Base-by-base conservation (phyloP, 2,888 invertebrate genomes). In the Standfussiana lucernea region DNA sequence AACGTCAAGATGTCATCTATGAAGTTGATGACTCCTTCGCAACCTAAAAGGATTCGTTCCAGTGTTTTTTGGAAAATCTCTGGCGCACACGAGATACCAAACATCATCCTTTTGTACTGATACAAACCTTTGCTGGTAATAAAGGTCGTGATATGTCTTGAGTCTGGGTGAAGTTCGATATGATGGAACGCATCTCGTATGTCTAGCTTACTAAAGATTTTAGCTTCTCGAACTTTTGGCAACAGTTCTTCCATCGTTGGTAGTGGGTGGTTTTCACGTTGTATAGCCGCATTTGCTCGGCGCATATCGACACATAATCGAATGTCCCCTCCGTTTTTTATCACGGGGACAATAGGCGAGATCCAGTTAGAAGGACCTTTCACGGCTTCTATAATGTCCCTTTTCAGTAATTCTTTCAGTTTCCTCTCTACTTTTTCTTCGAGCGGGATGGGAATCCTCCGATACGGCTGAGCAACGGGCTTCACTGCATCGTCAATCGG, bases 251-350 rank as follows among this genome's bases (percentile, higher is more conserved):
- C 89, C 88, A 89, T 89, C 8, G 82, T 77, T 0, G 89, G 88
- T 28, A 89, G 59, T 15, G 88, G 89, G 42, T 89, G 87, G 15
- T 89, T 89, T 79, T 90, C 89, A 1, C 88, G 61, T 15, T 77
- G 10, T 1, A 89, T 89, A 2, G 88, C 88, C 8, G 18, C 13
- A 71, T 90, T 89, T 0, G 88, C 90, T 65, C 92, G 91, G 88
- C 80, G 53, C 89, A 89, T 89, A 56, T n/a, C n/a, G n/a, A n/a
- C n/a, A n/a, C n/a, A n/a, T n/a, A n/a, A n/a, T n/a, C n/a, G n/a
- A n/a, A n/a, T 89, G n/a, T n/a, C n/a, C n/a, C 89, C 59, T 28
- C 59, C 59, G n/a, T n/a, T n/a, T n/a, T n/a, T n/a, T n/a, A n/a
- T 59, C 32, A n/a, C 59, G 32, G n/a, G n/a, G n/a, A n/a, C 56